These are phyloP conservation scores for Platalea minor DNA, from an alignment of 2,797 vertebrate species.

Conservation along the genomic window DNA sequence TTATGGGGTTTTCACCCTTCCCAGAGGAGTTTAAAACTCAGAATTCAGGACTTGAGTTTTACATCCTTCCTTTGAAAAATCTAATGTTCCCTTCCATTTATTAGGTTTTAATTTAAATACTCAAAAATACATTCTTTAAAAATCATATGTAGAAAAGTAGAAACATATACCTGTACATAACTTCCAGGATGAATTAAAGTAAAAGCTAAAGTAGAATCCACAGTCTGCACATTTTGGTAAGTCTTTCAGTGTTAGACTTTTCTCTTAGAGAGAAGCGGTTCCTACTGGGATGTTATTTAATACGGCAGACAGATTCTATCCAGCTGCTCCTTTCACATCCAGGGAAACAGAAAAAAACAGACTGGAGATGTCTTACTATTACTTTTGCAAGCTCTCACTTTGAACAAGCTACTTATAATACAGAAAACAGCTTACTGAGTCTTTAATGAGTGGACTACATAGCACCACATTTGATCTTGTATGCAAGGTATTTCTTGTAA, in stretches of 20 bases:
- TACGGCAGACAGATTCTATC: neutral
- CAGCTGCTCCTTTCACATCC: slow-evolving; percentile 31
- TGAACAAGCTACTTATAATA: slow-evolving; percentile 28
- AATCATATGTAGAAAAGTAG: neutral
- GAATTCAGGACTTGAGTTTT: neutral
- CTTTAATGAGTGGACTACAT: slow-evolving; percentile 1
- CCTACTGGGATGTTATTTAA: slow-evolving; percentile 13
- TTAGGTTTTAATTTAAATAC: neutral
- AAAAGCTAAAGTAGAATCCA: neutral
- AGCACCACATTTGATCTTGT: neutral
- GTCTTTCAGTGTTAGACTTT: neutral
- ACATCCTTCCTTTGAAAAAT: neutral
- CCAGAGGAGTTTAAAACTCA: neutral
- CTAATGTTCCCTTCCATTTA: neutral
- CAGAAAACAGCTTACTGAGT: neutral
- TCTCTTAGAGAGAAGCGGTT: neutral
- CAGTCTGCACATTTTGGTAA: neutral
- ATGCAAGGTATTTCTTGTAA: neutral
- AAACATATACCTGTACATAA: neutral
- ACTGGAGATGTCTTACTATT: neutral
- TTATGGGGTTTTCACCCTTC: neutral
- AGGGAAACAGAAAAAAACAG: neutral
- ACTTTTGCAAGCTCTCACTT: slow-evolving; percentile 26
- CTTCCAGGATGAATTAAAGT: neutral
- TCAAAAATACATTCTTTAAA: neutral